Base-by-base conservation (phyloP, 2,797 vertebrate genomes). In the Euphonia xanthogaster region DNA sequence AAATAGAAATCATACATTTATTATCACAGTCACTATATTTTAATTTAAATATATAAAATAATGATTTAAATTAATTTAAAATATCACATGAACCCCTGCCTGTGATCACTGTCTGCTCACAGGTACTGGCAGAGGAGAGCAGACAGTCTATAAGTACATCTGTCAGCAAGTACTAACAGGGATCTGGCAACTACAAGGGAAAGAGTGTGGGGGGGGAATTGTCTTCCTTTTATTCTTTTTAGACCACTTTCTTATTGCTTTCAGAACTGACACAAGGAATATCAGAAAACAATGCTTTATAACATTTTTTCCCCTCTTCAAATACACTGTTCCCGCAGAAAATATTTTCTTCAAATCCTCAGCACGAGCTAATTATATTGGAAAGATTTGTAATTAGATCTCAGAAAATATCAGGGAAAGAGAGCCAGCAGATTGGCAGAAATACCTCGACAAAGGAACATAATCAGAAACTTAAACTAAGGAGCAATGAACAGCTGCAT, bases 391-490 rank as follows among this genome's bases (percentile, higher is more conserved):
- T 88, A 96, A 94, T 94, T 93, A 91, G 54, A 88, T 95, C 67
- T 91, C 82, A 84, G 94, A 92, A 54, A 94, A 88, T 2, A 68
- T 61, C 51, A 72, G 24, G n/a, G 28, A 79, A 86, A 85, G 35
- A 63, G 28, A 94, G 42, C 7, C 30, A 80, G 33, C 6, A 9
- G 88, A 91, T 77, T 48, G 79, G 77, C 84, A 92, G 82, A 94
- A 97, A 89, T 84, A 74, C 35, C 74, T 91, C 51, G 80, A 62
- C 51, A 88, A 96, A 83, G 45, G 23, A 92, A 9, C 15, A 50
- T 89, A 97, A 97, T 92, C 91, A 95, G 62, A 63, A 33, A 90
- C 45, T 95, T 95, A 92, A 96, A 94, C 60, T 55, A 83, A 96
- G 85, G 67, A 94, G 27, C 27, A 84, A 44, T 67, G 81, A 95